Evolutionary conservation across 2,888 invertebrate species (phyloP).

Genomic region (Emmelina monodactyla): DNA sequence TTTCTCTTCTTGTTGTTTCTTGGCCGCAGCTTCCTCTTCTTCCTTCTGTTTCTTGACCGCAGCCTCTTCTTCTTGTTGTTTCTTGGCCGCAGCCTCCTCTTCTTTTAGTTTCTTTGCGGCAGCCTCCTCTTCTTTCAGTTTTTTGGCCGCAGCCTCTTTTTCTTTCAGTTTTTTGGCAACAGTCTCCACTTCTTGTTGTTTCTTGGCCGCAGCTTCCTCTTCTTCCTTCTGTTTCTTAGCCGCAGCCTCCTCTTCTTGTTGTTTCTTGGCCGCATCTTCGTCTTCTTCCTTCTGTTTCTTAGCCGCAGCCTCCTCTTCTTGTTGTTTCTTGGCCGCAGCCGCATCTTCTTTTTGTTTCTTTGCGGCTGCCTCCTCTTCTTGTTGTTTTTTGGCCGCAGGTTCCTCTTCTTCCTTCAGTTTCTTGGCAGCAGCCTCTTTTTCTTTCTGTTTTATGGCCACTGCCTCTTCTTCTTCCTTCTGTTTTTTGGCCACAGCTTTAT

Average conservation of each 20-base stretch:
- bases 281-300: not conserved
- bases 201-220: conserved; percentile 2
- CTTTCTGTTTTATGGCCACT: conserved; percentile 2
- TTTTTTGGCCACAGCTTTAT: conserved; percentile 12
- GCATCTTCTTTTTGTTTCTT: conserved; percentile 8
- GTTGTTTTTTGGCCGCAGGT: conserved; percentile 4
- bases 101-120: too few species aligned
- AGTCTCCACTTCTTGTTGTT: conserved; percentile 3
- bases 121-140: conserved; percentile 1
- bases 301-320: not conserved
- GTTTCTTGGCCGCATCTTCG: too few species aligned
- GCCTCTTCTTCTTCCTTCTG: conserved; percentile 5
- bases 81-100: too few species aligned
- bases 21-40: too few species aligned
- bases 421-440: conserved; percentile 2
- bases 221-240: too few species aligned
- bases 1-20: too few species aligned
- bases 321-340: conserved; percentile 5
- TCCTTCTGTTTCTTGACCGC: too few species aligned
- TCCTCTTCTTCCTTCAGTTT: conserved; percentile 2
- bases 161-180: conserved; percentile 3
- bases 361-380: conserved; percentile 6
- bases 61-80: conserved; percentile 14
- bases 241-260: conserved; percentile 11
- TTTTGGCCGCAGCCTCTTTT: conserved; percentile 1